These are phyloP conservation scores for Melipona bicolor DNA, from an alignment of 2,888 invertebrate genomes.

Conservation along the genomic window DNA sequence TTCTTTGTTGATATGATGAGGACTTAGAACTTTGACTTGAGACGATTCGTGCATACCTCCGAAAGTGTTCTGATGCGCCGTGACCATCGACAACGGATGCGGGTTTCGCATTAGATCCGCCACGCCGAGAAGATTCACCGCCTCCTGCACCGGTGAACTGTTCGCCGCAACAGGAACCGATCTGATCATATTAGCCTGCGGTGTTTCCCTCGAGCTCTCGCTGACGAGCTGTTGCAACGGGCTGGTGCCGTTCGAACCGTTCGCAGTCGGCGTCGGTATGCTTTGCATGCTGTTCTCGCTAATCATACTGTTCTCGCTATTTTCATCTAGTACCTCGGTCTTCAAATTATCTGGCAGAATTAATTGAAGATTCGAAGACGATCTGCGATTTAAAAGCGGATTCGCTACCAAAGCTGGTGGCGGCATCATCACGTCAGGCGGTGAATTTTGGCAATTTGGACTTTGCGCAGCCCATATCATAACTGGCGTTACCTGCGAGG, in stretches of 20 bases:
- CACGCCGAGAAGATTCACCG: slow-evolving; percentile 78
- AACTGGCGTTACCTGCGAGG: slow-evolving; percentile 77
- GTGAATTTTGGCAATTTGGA: slow-evolving; percentile 69
- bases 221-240: slow-evolving; percentile 82
- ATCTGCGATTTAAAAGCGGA: slow-evolving; percentile 85
- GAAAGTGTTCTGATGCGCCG: slow-evolving; percentile 73
- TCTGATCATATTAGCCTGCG: slow-evolving; percentile 74
- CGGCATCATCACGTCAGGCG: slow-evolving; percentile 89
- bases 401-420: slow-evolving; percentile 87
- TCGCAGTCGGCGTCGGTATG: slow-evolving; percentile 76
- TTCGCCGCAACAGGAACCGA: slow-evolving; percentile 71
- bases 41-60: slow-evolving; percentile 76
- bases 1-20: slow-evolving; percentile 80
- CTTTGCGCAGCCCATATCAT: slow-evolving; percentile 80
- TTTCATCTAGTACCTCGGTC: slow-evolving; percentile 89
- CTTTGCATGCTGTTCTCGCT: slow-evolving; percentile 83
- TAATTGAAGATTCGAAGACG: slow-evolving; percentile 85
- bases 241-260: slow-evolving; percentile 71
- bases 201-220: slow-evolving; percentile 83
- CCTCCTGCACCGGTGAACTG: slow-evolving; percentile 77
- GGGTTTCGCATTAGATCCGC: slow-evolving; percentile 84
- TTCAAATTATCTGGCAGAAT: slow-evolving; percentile 86
- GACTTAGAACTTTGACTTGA: slow-evolving; percentile 80
- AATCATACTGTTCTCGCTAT: slow-evolving; percentile 88
- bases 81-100: slow-evolving; percentile 74